Conservation (phyloP, 2,797 vertebrate species). For the Eupleurogrammus muticus region DNA sequence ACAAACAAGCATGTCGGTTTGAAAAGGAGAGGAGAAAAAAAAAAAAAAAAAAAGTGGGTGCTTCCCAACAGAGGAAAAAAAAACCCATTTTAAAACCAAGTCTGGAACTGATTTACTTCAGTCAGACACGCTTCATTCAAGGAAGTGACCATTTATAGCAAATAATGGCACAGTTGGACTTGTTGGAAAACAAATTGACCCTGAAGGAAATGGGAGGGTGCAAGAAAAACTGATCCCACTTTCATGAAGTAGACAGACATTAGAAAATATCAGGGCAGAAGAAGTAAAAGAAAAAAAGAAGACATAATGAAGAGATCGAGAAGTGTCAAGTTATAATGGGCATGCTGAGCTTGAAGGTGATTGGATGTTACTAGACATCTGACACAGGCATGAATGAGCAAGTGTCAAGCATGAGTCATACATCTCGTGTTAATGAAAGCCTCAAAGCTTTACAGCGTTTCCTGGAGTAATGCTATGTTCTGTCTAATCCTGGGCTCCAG, state of each 20-base stretch:
- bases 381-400: background rate
- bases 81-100: too few species aligned
- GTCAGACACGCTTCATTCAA: background rate
- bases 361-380: background rate
- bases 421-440: background rate
- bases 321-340: background rate
- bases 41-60: background rate
- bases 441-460: background rate
- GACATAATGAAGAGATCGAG: background rate
- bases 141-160: background rate
- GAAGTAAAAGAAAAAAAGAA: background rate
- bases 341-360: background rate
- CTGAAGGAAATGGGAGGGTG: too few species aligned
- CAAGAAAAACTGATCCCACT: too few species aligned
- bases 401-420: background rate
- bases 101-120: background rate
- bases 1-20: too few species aligned
- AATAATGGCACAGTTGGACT: too few species aligned
- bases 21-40: too few species aligned
- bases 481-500: background rate
- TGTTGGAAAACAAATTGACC: too few species aligned
- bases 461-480: background rate
- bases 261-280: background rate
- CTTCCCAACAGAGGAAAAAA: background rate
- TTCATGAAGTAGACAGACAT: too few species aligned